These are phyloP conservation scores for Falco cherrug DNA, from an alignment of 2,797 vertebrate genomes.

Conservation along the genomic window DNA sequence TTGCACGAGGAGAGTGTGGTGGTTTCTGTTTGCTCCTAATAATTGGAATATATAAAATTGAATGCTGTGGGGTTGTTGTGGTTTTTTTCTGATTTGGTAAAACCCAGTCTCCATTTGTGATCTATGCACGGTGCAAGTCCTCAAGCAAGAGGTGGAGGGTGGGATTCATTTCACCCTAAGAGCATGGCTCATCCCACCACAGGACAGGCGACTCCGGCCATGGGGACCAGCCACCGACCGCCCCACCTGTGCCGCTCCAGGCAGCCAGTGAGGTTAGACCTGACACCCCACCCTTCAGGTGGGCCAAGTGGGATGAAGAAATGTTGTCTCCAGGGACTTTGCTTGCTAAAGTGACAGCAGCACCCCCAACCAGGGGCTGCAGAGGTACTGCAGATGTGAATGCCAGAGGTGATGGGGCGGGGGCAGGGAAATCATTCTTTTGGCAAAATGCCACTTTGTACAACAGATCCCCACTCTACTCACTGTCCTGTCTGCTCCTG, in stretches of 20 bases:
- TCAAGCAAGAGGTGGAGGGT: background rate
- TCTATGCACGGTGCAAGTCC: rapidly evolving
- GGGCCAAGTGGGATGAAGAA: background rate
- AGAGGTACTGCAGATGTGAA: background rate
- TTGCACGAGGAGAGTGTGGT: rapidly evolving
- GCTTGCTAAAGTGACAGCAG: background rate
- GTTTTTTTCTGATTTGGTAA: background rate
- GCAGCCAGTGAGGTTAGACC: background rate
- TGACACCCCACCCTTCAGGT: background rate
- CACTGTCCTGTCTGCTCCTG: background rate
- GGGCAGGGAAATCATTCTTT: background rate
- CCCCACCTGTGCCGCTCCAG: rapidly evolving
- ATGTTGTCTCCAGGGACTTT: background rate
- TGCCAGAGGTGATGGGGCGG: rapidly evolving
- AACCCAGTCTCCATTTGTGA: background rate
- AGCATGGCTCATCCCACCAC: rapidly evolving
- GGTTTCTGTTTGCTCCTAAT: background rate
- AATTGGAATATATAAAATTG: background rate
- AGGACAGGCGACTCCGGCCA: rapidly evolving
- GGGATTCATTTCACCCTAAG: background rate
- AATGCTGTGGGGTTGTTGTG: rapidly evolving
- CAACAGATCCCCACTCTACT: background rate
- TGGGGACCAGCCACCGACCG: rapidly evolving
- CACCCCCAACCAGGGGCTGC: rapidly evolving
- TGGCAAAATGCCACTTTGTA: background rate